Evolutionary conservation across 2,888 invertebrate species (phyloP).

Genomic region (Hydriomena furcata): DNA sequence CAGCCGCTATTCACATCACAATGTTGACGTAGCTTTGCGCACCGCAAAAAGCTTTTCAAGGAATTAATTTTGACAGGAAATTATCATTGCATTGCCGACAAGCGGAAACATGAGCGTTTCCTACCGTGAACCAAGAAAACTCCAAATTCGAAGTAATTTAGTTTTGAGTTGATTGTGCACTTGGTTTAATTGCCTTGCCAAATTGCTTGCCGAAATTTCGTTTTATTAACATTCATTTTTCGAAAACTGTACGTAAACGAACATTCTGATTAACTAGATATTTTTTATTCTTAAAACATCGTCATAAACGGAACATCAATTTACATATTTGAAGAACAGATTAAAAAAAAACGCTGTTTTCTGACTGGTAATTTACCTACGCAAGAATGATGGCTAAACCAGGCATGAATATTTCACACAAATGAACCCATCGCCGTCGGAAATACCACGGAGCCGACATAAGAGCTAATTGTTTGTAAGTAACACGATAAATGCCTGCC

Average conservation of each 20-base stretch:
- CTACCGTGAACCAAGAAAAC: slow-evolving; percentile 11
- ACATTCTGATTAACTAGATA: neutral
- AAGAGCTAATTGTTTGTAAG: slow-evolving; percentile 66
- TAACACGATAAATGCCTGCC: slow-evolving; percentile 65
- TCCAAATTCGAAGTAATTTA: slow-evolving; percentile 12
- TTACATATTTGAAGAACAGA: slow-evolving; percentile 7
- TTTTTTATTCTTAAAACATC: neutral
- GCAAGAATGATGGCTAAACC: slow-evolving; percentile 28
- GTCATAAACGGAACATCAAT: neutral
- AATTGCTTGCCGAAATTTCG: slow-evolving; percentile 1
- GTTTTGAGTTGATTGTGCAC: slow-evolving; percentile 7
- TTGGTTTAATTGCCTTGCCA: slow-evolving; percentile 14
- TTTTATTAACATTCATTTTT: too few species aligned
- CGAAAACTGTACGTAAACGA: too few species aligned
- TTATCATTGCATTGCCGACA: slow-evolving; percentile 8
- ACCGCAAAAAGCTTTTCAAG: slow-evolving; percentile 9
- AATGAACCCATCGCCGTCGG: slow-evolving; percentile 22
- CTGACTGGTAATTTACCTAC: slow-evolving; percentile 46
- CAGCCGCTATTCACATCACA: neutral
- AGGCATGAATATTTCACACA: slow-evolving; percentile 33
- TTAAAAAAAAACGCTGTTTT: neutral
- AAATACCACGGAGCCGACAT: slow-evolving; percentile 13
- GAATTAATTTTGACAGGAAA: slow-evolving; percentile 29
- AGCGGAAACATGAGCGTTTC: neutral
- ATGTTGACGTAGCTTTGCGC: slow-evolving; percentile 5